Evolutionary conservation across 1,140 invertebrate genomes (phyloP).

Genomic region (Sycophaga agraensis): DNA sequence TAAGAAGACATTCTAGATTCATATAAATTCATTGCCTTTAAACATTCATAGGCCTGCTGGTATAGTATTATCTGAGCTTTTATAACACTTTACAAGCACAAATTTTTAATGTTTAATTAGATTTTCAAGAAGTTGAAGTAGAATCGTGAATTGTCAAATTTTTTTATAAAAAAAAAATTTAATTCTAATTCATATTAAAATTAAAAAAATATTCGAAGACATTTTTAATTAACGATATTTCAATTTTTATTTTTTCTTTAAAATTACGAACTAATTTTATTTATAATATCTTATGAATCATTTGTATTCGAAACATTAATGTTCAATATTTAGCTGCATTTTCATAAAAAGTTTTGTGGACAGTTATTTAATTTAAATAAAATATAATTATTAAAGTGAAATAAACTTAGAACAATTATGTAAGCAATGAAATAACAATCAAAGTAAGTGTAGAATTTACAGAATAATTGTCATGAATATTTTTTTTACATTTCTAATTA

Average conservation of each 20-base stretch:
- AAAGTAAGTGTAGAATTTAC: background rate
- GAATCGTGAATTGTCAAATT: background rate
- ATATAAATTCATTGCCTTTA: conserved; percentile 22
- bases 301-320: background rate
- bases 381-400: too few species aligned
- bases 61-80: conserved; percentile 12
- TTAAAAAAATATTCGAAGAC: too few species aligned
- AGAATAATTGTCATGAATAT: background rate
- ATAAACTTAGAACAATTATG: too few species aligned
- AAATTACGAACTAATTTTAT: background rate
- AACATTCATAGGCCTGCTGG: conserved; percentile 5
- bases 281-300: background rate
- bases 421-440: background rate
- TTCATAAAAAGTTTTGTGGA: background rate
- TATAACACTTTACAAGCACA: conserved; percentile 4
- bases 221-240: too few species aligned
- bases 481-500: background rate
- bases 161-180: background rate
- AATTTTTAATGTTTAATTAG: background rate
- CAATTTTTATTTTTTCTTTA: background rate
- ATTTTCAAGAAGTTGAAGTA: background rate
- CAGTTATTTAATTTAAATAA: background rate
- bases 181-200: background rate
- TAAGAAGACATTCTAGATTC: conserved; percentile 18
- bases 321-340: background rate